Evolutionary conservation across 2,888 invertebrate species (phyloP), one percentile per base, ranked within the genome.

Genomic region (Tillus elongatus): DNA sequence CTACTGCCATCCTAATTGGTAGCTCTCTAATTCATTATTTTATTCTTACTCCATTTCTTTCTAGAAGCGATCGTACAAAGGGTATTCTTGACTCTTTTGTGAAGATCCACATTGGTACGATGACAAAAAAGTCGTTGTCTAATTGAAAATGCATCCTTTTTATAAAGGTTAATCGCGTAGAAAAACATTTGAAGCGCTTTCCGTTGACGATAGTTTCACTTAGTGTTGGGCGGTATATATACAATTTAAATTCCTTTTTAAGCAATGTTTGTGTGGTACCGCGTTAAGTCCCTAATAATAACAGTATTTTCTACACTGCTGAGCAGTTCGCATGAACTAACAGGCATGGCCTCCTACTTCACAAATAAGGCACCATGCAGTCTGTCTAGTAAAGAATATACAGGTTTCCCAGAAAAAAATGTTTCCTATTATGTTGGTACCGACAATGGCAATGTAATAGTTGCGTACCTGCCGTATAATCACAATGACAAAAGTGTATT

Each of bases 361-460:
- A n/a, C n/a, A n/a, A n/a, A n/a, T n/a, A n/a, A 24, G 37, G 40
- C 40, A 40, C 40, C 40, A 37, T 31, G 40, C 40, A n/a, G 40
- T 40, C 40, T 32, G 15, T 14, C 24, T n/a, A n/a, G n/a, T n/a
- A n/a, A n/a, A n/a, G n/a, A n/a, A n/a, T n/a, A n/a, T n/a, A n/a
- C n/a, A n/a, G n/a, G n/a, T n/a, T n/a, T n/a, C n/a, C n/a, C n/a
- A n/a, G n/a, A n/a, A n/a, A n/a, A n/a, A n/a, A n/a, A n/a, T n/a
- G n/a, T n/a, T n/a, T n/a, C n/a, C n/a, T n/a, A n/a, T n/a, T n/a
- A n/a, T n/a, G n/a, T n/a, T n/a, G n/a, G n/a, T n/a, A n/a, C n/a
- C n/a, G n/a, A n/a, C n/a, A n/a, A n/a, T n/a, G n/a, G n/a, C n/a
- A n/a, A n/a, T n/a, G n/a, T n/a, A n/a, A n/a, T n/a, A n/a, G n/a